A percentile compares a stretch with the other conserved stretches of the same genome.
Conservation (phyloP, 1,140 invertebrate genomes). For the Cydia strobilella region DNA sequence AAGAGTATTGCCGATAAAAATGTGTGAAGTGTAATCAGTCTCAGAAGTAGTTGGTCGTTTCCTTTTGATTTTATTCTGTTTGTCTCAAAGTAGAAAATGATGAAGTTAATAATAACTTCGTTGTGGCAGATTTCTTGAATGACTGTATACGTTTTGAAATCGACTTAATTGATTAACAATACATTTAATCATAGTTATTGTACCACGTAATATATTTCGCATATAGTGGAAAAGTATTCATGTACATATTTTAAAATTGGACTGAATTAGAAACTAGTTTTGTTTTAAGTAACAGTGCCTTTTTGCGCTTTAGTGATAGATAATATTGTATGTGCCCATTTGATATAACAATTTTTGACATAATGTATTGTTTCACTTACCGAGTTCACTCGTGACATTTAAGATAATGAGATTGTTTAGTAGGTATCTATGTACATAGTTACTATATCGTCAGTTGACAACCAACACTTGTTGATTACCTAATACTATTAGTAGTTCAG, state of each 20-base stretch:
- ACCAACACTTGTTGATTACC: no score
- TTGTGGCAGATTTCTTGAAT: slow-evolving; percentile 24
- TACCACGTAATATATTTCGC: not conserved
- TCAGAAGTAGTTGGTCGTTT: not conserved
- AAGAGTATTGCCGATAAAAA: slow-evolving; percentile 36
- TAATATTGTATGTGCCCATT: not conserved
- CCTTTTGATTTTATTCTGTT: not conserved
- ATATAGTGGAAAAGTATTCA: not conserved
- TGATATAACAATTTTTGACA: not conserved
- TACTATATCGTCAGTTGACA: no score
- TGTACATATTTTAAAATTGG: slow-evolving; percentile 3
- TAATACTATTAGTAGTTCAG: no score
- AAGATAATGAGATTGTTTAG: no score
- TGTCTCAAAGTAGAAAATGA: not conserved
- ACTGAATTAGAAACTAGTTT: slow-evolving; percentile 12
- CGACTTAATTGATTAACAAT: not conserved
- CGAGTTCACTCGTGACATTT: no score
- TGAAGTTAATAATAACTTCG: slow-evolving; percentile 33
- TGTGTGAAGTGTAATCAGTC: not conserved
- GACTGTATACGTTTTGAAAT: not conserved
- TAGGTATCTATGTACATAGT: no score
- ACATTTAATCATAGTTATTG: not conserved
- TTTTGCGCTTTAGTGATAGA: not conserved
- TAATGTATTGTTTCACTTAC: not conserved
- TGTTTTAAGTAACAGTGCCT: slow-evolving; percentile 3